phyloP scores from a whole-genome alignment of 1,140 invertebrate species.

The Portunus trituberculatus region DNA sequence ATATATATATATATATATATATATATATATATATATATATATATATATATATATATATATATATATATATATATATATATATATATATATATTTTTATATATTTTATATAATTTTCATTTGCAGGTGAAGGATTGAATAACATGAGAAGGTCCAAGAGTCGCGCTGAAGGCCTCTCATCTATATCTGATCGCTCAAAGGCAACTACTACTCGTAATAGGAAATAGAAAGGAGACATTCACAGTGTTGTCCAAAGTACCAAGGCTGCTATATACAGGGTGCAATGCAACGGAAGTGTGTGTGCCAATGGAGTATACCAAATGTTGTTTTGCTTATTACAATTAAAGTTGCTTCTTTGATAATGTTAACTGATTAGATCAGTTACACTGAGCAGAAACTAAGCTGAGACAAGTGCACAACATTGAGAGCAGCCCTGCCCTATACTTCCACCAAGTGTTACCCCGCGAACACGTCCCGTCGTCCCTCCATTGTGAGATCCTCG shows the following conservation, averaged over 20 bases:
- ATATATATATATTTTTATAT: no score
- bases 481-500: constrained; percentile 75
- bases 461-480: constrained; percentile 73
- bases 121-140: constrained; percentile 71
- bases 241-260: constrained; percentile 34
- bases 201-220: constrained; percentile 63
- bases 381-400: constrained; percentile 30
- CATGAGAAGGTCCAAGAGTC: constrained; percentile 70
- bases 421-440: constrained; percentile 64
- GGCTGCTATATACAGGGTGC: constrained; percentile 65
- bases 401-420: constrained; percentile 59
- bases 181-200: constrained; percentile 72
- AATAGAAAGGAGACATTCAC: constrained; percentile 40
- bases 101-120: no score
- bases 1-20: no score
- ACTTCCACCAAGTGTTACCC: constrained; percentile 73
- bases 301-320: constrained; percentile 59
- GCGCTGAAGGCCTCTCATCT: constrained; percentile 70
- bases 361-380: constrained; percentile 32
- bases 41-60: no score
- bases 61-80: no score
- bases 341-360: constrained; percentile 10
- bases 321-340: constrained; percentile 24
- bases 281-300: constrained; percentile 51
- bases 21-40: no score